phyloP scores from a whole-genome alignment of 2,797 vertebrate genomes.

The Rhodeus uyekii region DNA sequence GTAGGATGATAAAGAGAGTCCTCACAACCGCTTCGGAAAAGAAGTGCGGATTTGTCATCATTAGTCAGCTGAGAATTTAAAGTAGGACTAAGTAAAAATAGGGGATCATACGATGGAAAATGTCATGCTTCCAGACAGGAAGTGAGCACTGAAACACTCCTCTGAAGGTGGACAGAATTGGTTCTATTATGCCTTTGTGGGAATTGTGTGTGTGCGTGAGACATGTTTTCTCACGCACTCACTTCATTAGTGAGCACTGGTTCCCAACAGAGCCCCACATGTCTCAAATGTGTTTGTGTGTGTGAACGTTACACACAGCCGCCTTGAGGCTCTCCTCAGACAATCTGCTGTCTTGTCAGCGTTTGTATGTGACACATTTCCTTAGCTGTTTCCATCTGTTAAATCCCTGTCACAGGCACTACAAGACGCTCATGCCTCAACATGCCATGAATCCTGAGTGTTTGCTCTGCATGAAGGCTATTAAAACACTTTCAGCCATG shows the following conservation, averaged over 20 bases:
- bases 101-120: slow-evolving; percentile 42
- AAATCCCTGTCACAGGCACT: slow-evolving; percentile 25
- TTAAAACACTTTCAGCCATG: too few relatives aligned
- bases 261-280: slow-evolving; percentile 42
- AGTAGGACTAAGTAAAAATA: slow-evolving; percentile 22
- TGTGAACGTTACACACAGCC: slow-evolving; percentile 8
- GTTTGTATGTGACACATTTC: slow-evolving; percentile 45
- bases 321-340: slow-evolving; percentile 23
- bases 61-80: slow-evolving; percentile 41
- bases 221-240: slow-evolving; percentile 41
- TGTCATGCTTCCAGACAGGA: slow-evolving; percentile 53
- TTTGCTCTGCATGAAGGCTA: background rate
- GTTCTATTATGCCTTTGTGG: slow-evolving; percentile 18
- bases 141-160: slow-evolving; percentile 35
- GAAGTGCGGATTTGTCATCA: slow-evolving; percentile 36
- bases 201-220: slow-evolving; percentile 41
- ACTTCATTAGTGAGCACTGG: slow-evolving; percentile 37
- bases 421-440: slow-evolving; percentile 1
- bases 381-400: slow-evolving; percentile 33
- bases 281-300: slow-evolving; percentile 42
- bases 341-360: slow-evolving; percentile 51
- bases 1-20: slow-evolving; percentile 17
- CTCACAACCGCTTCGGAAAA: slow-evolving; percentile 14
- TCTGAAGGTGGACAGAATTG: slow-evolving; percentile 19
- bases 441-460: background rate